Percentiles rank a stretch among this genome's conserved stretches.
These are phyloP conservation scores for Leptocoma aspasia DNA, from an alignment of 2,113 vertebrate genomes.

Conservation along the genomic window DNA sequence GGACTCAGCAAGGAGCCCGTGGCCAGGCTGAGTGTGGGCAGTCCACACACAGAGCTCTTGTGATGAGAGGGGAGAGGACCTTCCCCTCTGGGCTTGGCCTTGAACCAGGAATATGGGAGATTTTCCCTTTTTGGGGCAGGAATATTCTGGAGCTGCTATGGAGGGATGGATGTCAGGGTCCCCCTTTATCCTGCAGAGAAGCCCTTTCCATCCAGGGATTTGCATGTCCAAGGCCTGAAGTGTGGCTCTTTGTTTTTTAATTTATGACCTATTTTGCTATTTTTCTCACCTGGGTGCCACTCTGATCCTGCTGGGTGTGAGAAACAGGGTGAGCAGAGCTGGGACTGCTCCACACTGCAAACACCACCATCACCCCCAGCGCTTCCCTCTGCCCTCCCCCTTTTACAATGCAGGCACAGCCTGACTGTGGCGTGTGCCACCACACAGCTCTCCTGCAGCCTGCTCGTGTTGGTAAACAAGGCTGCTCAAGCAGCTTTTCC, in stretches of 20 bases:
- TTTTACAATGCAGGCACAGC: rapidly evolving
- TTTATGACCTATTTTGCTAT: not conserved
- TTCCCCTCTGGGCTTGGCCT: not conserved
- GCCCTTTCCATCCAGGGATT: not conserved
- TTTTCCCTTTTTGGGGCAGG: not conserved
- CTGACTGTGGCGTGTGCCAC: not conserved
- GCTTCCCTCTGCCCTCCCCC: not conserved
- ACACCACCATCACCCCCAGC: not conserved
- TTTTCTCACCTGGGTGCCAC: not conserved
- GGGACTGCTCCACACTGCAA: not conserved
- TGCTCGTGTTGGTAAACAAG: not conserved
- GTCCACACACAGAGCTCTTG: not conserved
- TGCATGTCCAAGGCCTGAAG: not conserved
- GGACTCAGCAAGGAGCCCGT: not conserved
- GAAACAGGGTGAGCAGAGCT: not conserved
- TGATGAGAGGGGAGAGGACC: not conserved
- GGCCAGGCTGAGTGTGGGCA: not conserved
- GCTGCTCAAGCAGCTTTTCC: not conserved
- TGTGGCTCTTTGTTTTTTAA: not conserved
- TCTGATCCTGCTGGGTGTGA: not conserved
- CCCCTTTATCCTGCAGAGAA: not conserved
- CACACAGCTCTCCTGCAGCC: not conserved
- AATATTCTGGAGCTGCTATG: not conserved
- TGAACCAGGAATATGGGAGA: not conserved
- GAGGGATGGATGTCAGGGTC: not conserved